phyloP scores from a whole-genome alignment of 2,113 vertebrate species.

The Cynopterus brachyotis region DNA sequence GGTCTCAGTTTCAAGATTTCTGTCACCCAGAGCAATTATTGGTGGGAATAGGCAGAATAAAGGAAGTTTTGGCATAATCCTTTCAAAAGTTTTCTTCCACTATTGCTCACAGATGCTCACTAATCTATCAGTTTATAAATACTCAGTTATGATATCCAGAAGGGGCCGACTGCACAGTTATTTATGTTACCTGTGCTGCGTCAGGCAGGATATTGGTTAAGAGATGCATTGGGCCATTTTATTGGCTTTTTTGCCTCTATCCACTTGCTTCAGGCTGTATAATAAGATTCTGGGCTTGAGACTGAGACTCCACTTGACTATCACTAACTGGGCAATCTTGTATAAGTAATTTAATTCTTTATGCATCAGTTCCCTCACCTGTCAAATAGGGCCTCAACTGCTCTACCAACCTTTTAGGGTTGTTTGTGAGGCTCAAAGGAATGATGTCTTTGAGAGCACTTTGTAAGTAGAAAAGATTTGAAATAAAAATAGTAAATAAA shows the following conservation, averaged over 20 bases:
- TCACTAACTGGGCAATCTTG: neutral
- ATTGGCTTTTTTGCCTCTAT: neutral
- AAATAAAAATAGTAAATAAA: neutral
- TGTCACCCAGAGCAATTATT: neutral
- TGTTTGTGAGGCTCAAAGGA: neutral
- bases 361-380: neutral
- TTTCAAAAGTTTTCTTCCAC: neutral
- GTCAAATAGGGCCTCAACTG: neutral
- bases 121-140: neutral
- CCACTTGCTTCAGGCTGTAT: neutral
- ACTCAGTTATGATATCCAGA: neutral
- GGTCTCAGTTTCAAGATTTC: constrained; percentile 7
- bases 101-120: neutral
- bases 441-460: neutral
- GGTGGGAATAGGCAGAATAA: neutral
- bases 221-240: neutral
- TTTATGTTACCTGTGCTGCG: neutral
- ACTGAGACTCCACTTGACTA: neutral
- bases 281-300: neutral
- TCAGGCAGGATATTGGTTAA: neutral
- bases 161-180: neutral
- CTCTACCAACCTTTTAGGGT: neutral
- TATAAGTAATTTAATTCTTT: neutral
- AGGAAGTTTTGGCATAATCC: neutral
- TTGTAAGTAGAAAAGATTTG: neutral